Evolutionary conservation across 2,888 invertebrate species (phyloP), one percentile per base, ranked within the genome.

Genomic region (Stegana nigrithorax): DNA sequence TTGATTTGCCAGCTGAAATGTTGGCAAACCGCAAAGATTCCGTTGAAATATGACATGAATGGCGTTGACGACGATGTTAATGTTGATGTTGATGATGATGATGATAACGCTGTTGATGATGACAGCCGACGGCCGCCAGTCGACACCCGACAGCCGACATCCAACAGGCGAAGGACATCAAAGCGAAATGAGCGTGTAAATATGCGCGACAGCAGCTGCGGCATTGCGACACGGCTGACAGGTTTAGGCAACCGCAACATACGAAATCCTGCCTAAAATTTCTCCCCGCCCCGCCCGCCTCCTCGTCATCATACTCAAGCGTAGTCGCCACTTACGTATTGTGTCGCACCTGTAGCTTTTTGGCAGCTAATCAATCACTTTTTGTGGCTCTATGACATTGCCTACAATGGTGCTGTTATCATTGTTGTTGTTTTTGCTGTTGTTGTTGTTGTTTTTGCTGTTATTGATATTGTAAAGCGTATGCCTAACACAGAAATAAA

Each of bases 401-500:
- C n/a, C n/a, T n/a, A n/a, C n/a, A n/a, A n/a, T n/a, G n/a, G n/a
- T n/a, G n/a, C n/a, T n/a, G n/a, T n/a, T n/a, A n/a, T n/a, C n/a
- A n/a, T n/a, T n/a, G n/a, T n/a, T n/a, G n/a, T n/a, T n/a, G n/a
- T n/a, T n/a, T n/a, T n/a, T n/a, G n/a, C n/a, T n/a, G n/a, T n/a
- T n/a, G n/a, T n/a, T n/a, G n/a, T n/a, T n/a, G n/a, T n/a, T n/a
- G n/a, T n/a, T n/a, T n/a, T n/a, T n/a, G n/a, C n/a, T n/a, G n/a
- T n/a, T 32, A 32, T n/a, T 32, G 8, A 1, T 3, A 32, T 32
- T 32, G 45, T 67, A 77, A 67, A 74, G 70, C 70, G 55, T 63
- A 69, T 67, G 64, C 70, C 63, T 51, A 62, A 19, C 26, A 71
- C 58, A 62, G 65, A 67, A 63, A 66, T 65, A 67, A 65, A 67